Evolutionary conservation across 2,888 invertebrate species (phyloP).

Genomic region (Apamea crenata): DNA sequence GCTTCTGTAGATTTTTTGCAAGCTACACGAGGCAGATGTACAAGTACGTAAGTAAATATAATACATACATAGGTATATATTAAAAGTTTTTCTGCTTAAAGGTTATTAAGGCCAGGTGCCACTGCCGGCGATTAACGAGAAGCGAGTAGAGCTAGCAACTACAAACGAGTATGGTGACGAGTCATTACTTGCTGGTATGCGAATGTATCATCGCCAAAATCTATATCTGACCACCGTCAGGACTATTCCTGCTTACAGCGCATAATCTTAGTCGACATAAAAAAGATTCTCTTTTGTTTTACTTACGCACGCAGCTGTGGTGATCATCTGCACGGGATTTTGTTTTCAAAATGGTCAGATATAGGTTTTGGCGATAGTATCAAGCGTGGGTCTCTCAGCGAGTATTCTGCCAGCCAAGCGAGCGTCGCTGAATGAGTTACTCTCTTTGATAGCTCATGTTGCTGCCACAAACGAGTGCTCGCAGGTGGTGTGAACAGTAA

Average conservation of each 20-base stretch:
- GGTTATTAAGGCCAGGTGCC: neutral
- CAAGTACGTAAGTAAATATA: constrained; percentile 27
- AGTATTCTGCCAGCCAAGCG: neutral
- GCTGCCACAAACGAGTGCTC: neutral
- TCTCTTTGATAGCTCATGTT: neutral
- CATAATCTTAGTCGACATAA: no score
- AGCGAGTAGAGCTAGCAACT: neutral
- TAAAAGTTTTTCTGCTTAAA: constrained; percentile 14
- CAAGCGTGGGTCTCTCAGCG: neutral
- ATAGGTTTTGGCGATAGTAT: neutral
- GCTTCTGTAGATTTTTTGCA: constrained; percentile 32
- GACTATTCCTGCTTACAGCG: no score
- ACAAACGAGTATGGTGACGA: neutral
- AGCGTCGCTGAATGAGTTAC: neutral
- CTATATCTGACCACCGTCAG: no score
- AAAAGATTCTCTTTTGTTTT: no score
- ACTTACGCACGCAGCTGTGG: no score
- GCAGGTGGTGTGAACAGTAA: neutral
- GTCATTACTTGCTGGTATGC: neutral
- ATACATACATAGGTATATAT: neutral
- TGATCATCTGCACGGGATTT: no score
- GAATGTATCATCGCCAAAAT: neutral
- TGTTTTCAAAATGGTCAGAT: no score
- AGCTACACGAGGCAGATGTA: neutral
- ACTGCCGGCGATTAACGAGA: neutral